Evolutionary conservation across 1,140 invertebrate species (phyloP), one percentile per base, ranked within the genome.

Genomic region (Drosophila eugracilis): DNA sequence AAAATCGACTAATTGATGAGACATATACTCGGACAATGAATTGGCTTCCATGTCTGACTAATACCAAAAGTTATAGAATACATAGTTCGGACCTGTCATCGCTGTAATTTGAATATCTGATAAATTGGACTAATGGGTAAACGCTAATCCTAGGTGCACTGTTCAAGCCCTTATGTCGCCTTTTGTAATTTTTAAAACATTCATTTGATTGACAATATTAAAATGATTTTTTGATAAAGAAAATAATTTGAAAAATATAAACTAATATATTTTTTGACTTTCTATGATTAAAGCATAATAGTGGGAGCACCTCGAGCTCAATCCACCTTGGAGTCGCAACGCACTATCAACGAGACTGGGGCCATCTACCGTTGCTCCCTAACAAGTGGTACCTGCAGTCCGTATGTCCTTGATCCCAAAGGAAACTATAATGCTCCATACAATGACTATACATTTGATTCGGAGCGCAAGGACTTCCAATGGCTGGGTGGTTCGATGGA

Each of bases 401-500:
- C 90, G 1, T 92, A 78, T 69, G 39, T 91, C 6, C 78, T 91
- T 28, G 91, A 92, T 39, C 5, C 49, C 0, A 12, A 17, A 1
- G 91, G 91, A 5, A 89, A 92, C 50, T 12, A 41, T 0, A 58
- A 70, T 14, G 53, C 62, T 0, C 53, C 60, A 22, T 14, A 7
- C 0, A 84, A 12, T 7, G 86, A 78, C 0, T 91, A 89, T 36
- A 85, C 89, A 10, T 57, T 47, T 4, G 89, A 91, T 28, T 90
- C 84, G 22, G 65, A 84, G 50, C 75, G 74, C 4, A 69, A 78
- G 12, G 86, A 92, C 37, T 62, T 60, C 45, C 91, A 92, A 28
- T 91, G 91, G 91, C 52, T 92, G 14, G 91, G 91, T 0, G 89
- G 70, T 1, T 69, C 91, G 0, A 91, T 92, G 91, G 91, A 92